Conservation (phyloP, 1,140 invertebrate genomes). For the Elysia chlorotica region DNA sequence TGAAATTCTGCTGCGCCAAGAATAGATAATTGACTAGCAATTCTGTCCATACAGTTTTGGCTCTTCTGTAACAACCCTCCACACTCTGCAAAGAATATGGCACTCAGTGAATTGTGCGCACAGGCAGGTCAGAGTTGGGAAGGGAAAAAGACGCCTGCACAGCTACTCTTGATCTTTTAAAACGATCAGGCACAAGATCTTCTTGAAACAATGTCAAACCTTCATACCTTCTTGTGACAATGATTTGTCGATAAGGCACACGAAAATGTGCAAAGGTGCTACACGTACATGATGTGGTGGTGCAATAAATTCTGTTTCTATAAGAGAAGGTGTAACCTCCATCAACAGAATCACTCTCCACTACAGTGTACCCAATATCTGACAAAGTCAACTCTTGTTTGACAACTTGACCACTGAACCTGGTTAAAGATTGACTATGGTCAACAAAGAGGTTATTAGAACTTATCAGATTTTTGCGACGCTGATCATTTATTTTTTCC, state of each 20-base stretch:
- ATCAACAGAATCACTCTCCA: too few species aligned
- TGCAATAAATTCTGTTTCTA: background rate
- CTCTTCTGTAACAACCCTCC: background rate
- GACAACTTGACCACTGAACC: background rate
- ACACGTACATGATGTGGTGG: background rate
- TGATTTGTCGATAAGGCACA: background rate
- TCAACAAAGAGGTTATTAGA: background rate
- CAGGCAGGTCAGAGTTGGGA: background rate
- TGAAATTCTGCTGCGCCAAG: background rate
- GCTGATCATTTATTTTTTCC: background rate
- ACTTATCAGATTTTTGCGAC: background rate
- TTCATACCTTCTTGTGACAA: background rate
- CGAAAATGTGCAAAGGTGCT: background rate
- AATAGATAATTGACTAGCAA: background rate
- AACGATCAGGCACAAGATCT: background rate
- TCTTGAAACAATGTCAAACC: background rate
- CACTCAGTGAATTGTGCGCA: background rate
- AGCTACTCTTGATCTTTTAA: background rate
- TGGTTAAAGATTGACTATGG: background rate
- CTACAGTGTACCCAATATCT: background rate
- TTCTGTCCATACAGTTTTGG: background rate
- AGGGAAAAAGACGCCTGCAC: background rate
- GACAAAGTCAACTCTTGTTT: background rate
- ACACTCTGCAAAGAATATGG: background rate
- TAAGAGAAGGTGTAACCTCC: background rate